Evolutionary conservation across 2,113 vertebrate species (phyloP).

Genomic region (Isurus oxyrinchus): DNA sequence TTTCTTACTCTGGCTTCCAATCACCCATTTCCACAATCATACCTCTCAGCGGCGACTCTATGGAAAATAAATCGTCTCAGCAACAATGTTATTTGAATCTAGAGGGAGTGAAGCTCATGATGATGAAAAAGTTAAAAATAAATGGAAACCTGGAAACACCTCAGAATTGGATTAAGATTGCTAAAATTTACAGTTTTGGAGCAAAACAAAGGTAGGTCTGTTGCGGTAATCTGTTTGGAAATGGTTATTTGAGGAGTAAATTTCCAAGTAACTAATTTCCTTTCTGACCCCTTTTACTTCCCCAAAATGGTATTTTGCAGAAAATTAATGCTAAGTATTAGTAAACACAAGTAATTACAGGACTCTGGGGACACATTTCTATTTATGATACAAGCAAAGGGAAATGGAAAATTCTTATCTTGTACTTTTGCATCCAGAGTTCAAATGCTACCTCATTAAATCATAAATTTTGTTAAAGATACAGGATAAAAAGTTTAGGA

Average conservation of each 20-base stretch:
- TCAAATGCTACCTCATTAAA: neutral
- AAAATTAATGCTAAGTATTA: constrained; percentile 23
- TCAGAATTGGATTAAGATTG: neutral
- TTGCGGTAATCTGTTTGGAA: neutral
- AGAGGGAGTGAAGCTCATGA: neutral
- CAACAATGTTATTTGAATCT: neutral
- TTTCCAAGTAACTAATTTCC: neutral
- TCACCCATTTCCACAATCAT: neutral
- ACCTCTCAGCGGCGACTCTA: neutral
- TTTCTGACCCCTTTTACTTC: neutral
- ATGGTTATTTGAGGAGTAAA: neutral
- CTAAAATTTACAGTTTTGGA: neutral
- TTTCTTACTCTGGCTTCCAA: neutral
- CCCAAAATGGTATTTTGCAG: neutral
- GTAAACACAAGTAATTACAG: neutral
- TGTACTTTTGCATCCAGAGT: neutral
- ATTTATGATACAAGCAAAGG: constrained; percentile 17
- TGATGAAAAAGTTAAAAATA: neutral
- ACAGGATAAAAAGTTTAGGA: neutral
- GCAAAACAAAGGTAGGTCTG: neutral
- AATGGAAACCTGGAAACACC: neutral
- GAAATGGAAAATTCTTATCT: constrained; percentile 10
- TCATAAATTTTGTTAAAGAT: neutral
- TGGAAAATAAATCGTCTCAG: neutral
- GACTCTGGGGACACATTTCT: neutral